Base-by-base conservation (phyloP, 2,113 vertebrate species). In the Panthera tigris region DNA sequence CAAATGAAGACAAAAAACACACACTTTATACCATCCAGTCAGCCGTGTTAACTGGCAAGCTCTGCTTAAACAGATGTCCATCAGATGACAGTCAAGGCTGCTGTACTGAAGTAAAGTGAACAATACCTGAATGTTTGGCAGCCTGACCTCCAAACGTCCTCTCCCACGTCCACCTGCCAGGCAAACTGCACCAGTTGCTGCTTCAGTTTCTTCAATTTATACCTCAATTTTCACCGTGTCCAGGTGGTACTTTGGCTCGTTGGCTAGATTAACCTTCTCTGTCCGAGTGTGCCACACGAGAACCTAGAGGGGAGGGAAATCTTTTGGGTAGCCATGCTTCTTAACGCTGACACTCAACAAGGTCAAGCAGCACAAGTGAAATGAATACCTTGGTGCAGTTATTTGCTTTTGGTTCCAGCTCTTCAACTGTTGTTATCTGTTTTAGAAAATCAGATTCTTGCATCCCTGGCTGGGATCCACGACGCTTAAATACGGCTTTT, bases 381-480 rank as follows among this genome's bases (percentile, higher is more conserved):
- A 5, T 8, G 0, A 27, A 98, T 99, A 99, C 99, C 99, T 99
- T 99, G 78, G 99, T 99, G 99, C 99, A 99, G 98, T 99, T 99
- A 97, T 95, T 99, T 82, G 99, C 99, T 98, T 99, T 99, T 13
- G 99, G 99, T 97, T 99, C 99, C 98, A 99, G 97, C 86, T 99
- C 99, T 36, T 99, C 99, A 85, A 99, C 99, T 80, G 99, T 99
- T 36, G 99, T 99, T 98, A 99, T 99, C 98, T 99, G 99, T 96
- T 99, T 99, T 94, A 99, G 99, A 98, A 99, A 99, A 98, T 99
- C 99, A 0, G 99, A 99, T 98, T 99, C 99, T 98, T 99, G 99
- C 99, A 99, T 99, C 96, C 99, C 99, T 1, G 99, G 99, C 94
- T 99, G 99, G 89, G 99, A 99, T 57, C 99, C 99, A 31, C 99